Conservation (phyloP, 2,888 invertebrate species). For the Eupelmus urozonus region DNA sequence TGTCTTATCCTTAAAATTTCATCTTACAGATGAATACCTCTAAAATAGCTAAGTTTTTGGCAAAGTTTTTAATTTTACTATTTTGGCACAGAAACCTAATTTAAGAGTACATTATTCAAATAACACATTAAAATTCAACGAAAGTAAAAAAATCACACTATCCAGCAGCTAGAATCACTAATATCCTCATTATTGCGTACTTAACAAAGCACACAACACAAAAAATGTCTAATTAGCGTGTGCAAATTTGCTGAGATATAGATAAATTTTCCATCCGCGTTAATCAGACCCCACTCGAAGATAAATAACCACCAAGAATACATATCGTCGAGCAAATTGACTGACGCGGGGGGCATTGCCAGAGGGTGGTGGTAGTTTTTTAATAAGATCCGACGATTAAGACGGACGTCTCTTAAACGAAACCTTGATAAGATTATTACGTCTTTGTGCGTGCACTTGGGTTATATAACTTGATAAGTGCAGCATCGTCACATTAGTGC, state of each 20-base stretch:
- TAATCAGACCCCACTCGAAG: slow-evolving; percentile 54
- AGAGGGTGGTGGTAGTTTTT: slow-evolving; percentile 30
- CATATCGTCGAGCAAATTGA: slow-evolving; percentile 20
- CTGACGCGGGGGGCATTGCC: slow-evolving; percentile 13
- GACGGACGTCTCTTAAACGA: slow-evolving; percentile 5
- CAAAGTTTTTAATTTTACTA: background rate
- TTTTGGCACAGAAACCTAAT: no score
- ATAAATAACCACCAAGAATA: background rate
- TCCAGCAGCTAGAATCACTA: no score
- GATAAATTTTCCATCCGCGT: slow-evolving; percentile 42
- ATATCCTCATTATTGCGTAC: no score
- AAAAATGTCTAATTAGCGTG: slow-evolving; percentile 3
- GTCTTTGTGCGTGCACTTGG: background rate
- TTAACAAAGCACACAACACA: background rate
- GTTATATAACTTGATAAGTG: slow-evolving; percentile 29
- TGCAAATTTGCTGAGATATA: slow-evolving; percentile 9
- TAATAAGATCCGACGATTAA: slow-evolving; percentile 9
- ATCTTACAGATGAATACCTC: no score
- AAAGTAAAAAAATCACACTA: no score
- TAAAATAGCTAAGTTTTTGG: no score
- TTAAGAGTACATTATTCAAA: no score
- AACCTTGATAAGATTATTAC: slow-evolving; percentile 32
- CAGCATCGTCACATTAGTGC: background rate
- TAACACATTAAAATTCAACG: no score
- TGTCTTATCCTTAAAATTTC: no score